phyloP scores from a whole-genome alignment of 2,113 vertebrate genomes.

The Poeciliopsis prolifica region DNA sequence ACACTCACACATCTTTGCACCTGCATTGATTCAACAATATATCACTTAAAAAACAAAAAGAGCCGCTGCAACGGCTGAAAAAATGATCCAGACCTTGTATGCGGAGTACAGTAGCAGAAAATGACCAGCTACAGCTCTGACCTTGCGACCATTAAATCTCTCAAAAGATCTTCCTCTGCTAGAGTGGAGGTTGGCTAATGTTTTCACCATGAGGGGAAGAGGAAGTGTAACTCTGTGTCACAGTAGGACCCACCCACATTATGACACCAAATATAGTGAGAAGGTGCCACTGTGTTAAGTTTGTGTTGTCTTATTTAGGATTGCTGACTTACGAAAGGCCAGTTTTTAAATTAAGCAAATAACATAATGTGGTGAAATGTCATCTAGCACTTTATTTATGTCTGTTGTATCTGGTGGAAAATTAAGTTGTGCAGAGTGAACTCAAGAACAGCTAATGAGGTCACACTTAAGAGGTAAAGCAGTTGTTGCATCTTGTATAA shows the following conservation, averaged over 20 bases:
- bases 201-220: conserved; percentile 70
- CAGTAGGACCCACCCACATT: conserved; percentile 69
- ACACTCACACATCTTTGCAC: conserved; percentile 25
- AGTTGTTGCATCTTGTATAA: background rate
- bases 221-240: conserved; percentile 76
- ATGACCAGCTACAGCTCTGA: conserved; percentile 24
- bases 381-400: background rate
- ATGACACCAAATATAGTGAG: conserved; percentile 32
- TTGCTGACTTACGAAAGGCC: background rate
- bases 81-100: conserved; percentile 6
- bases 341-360: background rate
- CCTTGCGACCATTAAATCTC: conserved; percentile 31
- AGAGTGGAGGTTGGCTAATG: conserved; percentile 65
- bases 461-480: background rate
- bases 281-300: conserved; percentile 24
- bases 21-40: background rate
- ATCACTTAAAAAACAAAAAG: conserved; percentile 4
- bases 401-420: background rate
- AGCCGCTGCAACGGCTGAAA: conserved; percentile 1
- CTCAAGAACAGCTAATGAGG: background rate
- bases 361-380: background rate
- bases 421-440: background rate
- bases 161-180: conserved; percentile 59
- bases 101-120: conserved; percentile 16
- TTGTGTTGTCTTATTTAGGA: background rate